phyloP scores from a whole-genome alignment of 2,113 vertebrate genomes.

The Podarcis muralis region DNA sequence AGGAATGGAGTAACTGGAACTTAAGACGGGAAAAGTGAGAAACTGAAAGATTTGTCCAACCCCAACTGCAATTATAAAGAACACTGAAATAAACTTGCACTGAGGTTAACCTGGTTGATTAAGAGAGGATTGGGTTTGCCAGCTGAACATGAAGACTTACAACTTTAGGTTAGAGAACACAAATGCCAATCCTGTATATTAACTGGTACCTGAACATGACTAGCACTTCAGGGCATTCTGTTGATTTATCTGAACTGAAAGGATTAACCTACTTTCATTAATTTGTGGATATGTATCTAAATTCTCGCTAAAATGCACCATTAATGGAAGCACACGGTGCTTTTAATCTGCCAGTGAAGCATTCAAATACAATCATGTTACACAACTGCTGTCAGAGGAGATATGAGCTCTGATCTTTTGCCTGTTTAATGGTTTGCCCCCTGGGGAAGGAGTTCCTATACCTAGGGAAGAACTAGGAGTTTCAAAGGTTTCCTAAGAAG shows the following conservation, averaged over 20 bases:
- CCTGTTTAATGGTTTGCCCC: neutral
- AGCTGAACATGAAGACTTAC: neutral
- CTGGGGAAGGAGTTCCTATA: neutral
- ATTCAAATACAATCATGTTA: neutral
- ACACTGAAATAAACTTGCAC: neutral
- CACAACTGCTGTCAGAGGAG: neutral
- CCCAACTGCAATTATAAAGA: neutral
- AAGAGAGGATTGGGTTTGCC: neutral
- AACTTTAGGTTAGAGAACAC: neutral
- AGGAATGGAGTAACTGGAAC: no score
- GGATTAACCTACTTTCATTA: neutral
- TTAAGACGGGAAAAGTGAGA: no score
- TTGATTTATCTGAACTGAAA: neutral
- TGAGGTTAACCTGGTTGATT: accelerated
- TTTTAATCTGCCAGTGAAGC: neutral
- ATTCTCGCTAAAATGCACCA: neutral
- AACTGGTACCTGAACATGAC: neutral
- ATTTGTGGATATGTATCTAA: neutral
- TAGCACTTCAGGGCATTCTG: neutral
- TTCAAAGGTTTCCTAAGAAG: no score
- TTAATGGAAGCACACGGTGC: neutral
- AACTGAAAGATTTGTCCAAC: no score
- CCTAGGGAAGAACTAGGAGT: neutral
- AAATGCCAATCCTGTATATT: neutral
- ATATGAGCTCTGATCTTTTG: neutral